A percentile compares a stretch with the other conserved stretches of the same genome.
phyloP scores from a whole-genome alignment of 2,797 vertebrate genomes.

The Xenentodon cancila region DNA sequence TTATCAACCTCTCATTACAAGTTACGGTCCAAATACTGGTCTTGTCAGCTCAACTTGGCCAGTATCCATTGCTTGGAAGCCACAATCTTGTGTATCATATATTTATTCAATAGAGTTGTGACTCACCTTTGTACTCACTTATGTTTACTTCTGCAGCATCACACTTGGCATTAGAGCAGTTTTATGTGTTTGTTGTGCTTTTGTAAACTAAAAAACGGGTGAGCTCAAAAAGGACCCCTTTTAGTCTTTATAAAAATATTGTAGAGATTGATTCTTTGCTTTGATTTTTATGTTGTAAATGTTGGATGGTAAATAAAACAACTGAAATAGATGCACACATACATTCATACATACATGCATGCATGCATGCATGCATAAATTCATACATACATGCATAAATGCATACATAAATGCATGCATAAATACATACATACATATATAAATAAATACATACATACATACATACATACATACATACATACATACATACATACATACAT shows the following conservation, averaged over 20 bases:
- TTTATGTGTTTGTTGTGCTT: background rate
- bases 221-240: background rate
- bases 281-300: slow-evolving; percentile 7
- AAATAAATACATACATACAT: too few relatives aligned
- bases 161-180: background rate
- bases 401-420: too few relatives aligned
- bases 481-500: too few relatives aligned
- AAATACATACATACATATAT: too few relatives aligned
- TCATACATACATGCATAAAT: too few relatives aligned
- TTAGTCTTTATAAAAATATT: background rate
- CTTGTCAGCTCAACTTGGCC: slow-evolving; percentile 5
- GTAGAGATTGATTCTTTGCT: slow-evolving; percentile 15
- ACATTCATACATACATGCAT: too few relatives aligned
- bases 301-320: slow-evolving; percentile 36
- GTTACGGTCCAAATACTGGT: slow-evolving; percentile 18
- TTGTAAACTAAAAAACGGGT: slow-evolving; percentile 20
- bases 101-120: slow-evolving; percentile 12
- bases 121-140: slow-evolving; percentile 26
- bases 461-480: too few relatives aligned
- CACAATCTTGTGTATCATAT: slow-evolving; percentile 5
- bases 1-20: slow-evolving; percentile 10
- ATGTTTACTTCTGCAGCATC: slow-evolving; percentile 27
- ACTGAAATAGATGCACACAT: slow-evolving; percentile 44
- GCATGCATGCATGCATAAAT: too few relatives aligned
- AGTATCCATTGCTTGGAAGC: slow-evolving; percentile 19